These are phyloP conservation scores for Puntigrus tetrazona DNA, from an alignment of 2,113 vertebrate species.

Conservation along the genomic window DNA sequence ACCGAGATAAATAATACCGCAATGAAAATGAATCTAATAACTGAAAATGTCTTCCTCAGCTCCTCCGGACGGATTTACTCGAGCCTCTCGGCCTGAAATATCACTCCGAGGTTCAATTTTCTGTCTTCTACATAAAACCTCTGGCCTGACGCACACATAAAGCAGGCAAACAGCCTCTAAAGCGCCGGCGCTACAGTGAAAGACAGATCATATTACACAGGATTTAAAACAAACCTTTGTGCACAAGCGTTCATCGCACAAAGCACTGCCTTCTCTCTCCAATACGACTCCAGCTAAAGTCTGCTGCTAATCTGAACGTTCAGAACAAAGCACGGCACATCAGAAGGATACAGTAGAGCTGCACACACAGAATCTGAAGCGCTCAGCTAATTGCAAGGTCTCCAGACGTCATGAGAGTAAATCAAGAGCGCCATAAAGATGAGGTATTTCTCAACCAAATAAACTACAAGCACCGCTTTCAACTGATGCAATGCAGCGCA, in stretches of 20 bases:
- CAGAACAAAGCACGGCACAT: neutral
- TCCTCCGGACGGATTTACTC: neutral
- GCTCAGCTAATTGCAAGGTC: neutral
- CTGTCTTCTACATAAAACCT: constrained; percentile 36
- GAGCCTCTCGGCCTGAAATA: constrained; percentile 25
- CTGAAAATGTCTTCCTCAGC: neutral
- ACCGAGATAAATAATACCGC: too few relatives aligned
- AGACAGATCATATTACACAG: constrained; percentile 36
- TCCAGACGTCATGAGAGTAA: neutral
- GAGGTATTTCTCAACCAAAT: constrained; percentile 7
- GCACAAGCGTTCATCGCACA: constrained; percentile 34
- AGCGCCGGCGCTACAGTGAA: constrained; percentile 4
- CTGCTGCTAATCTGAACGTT: constrained; percentile 12
- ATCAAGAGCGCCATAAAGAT: neutral
- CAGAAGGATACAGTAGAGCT: neutral
- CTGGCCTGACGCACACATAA: constrained; percentile 3
- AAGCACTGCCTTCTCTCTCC: constrained; percentile 34
- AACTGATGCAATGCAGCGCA: constrained; percentile 69
- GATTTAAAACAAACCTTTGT: constrained; percentile 48
- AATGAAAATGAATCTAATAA: neutral
- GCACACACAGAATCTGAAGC: neutral
- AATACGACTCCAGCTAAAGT: neutral
- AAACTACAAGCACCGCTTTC: constrained; percentile 18
- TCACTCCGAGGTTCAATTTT: constrained; percentile 22
- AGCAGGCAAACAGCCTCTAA: constrained; percentile 29